phyloP scores from a whole-genome alignment of 2,888 invertebrate species.

The Scaptomyza cyrtandrae region DNA sequence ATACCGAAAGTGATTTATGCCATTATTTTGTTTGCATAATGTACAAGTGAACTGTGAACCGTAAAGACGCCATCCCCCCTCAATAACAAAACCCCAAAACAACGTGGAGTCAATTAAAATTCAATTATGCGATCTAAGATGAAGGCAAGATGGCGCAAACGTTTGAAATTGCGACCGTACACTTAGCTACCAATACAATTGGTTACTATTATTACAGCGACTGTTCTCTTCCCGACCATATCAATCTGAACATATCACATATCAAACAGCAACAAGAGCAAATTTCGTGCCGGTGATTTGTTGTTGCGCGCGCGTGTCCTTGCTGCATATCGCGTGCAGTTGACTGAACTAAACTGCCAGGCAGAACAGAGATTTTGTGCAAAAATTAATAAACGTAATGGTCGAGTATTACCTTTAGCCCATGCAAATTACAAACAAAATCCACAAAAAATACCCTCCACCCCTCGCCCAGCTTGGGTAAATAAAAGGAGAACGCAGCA shows the following conservation, averaged over 20 bases:
- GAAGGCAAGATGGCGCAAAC: conserved; percentile 74
- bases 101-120: conserved; percentile 64
- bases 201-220: background rate
- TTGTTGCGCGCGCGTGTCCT: conserved; percentile 29
- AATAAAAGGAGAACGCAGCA: conserved; percentile 1
- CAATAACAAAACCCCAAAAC: conserved; percentile 5
- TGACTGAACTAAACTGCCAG: conserved; percentile 31
- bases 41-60: conserved; percentile 46
- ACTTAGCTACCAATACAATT: conserved; percentile 24
- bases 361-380: conserved; percentile 35
- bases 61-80: background rate
- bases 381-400: conserved; percentile 58
- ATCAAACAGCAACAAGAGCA: conserved; percentile 30
- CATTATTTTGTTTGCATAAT: conserved; percentile 62
- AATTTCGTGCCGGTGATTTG: conserved; percentile 48
- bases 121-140: conserved; percentile 73
- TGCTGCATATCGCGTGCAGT: conserved; percentile 52
- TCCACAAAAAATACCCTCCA: background rate
- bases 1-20: conserved; percentile 73
- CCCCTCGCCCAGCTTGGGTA: background rate
- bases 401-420: conserved; percentile 46
- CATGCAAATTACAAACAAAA: conserved; percentile 39
- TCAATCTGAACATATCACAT: conserved; percentile 43
- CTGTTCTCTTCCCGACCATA: conserved; percentile 46
- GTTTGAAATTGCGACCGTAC: conserved; percentile 67